phyloP scores from a whole-genome alignment of 2,797 vertebrate genomes.

The Rachycentron canadum region DNA sequence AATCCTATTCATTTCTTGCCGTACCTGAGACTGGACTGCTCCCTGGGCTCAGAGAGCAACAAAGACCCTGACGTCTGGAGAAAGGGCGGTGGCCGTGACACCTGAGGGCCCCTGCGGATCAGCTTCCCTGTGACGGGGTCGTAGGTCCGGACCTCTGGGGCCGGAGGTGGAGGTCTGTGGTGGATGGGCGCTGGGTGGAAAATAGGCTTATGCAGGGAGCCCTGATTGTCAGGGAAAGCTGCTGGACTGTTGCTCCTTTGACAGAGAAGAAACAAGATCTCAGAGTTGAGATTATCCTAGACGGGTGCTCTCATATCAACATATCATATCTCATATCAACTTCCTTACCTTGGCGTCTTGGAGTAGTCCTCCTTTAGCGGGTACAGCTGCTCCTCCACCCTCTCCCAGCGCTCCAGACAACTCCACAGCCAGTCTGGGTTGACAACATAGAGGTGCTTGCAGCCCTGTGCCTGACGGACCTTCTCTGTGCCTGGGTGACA shows the following conservation, averaged over 20 bases:
- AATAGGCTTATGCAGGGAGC: conserved; percentile 81
- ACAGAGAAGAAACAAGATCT: not conserved
- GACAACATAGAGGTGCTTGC: conserved; percentile 92
- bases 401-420: conserved; percentile 98
- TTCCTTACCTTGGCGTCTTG: conserved; percentile 87
- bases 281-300: not conserved
- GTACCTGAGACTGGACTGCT: conserved; percentile 93
- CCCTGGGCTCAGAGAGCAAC: conserved; percentile 83
- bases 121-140: conserved; percentile 95
- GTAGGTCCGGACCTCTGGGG: conserved; percentile 92
- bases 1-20: not conserved
- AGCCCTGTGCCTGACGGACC: conserved; percentile 93
- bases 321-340: too few species aligned
- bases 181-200: conserved; percentile 90
- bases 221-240: conserved; percentile 85
- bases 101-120: conserved; percentile 88
- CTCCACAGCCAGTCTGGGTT: conserved; percentile 99
- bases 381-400: conserved; percentile 94
- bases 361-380: conserved; percentile 92
- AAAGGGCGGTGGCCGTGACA: conserved; percentile 79
- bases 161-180: conserved; percentile 82
- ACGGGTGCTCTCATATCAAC: too few species aligned
- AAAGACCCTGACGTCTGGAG: conserved; percentile 84
- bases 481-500: conserved; percentile 93
- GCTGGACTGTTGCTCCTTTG: conserved; percentile 92